Percentiles rank a stretch among this genome's conserved stretches.
These are phyloP conservation scores for Melanargia galathea DNA, from an alignment of 2,888 invertebrate species.

Conservation along the genomic window DNA sequence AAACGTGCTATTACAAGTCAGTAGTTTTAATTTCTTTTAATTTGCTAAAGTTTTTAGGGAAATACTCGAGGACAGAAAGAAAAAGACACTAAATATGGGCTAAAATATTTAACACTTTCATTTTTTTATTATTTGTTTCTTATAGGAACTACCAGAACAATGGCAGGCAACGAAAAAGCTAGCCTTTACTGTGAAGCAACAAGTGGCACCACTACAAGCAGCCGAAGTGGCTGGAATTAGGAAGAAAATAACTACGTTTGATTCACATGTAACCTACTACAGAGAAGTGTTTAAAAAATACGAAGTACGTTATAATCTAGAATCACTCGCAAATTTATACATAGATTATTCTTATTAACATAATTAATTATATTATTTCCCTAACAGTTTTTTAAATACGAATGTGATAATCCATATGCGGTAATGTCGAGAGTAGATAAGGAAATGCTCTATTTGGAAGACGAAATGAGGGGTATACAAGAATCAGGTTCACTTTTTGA, in stretches of 20 bases:
- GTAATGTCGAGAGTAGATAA: slow-evolving; percentile 89
- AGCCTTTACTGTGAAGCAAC: slow-evolving; percentile 94
- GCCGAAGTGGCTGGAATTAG: slow-evolving; percentile 95
- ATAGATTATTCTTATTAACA: not conserved
- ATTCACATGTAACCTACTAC: slow-evolving; percentile 90
- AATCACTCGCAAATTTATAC: not conserved
- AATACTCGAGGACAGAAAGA: not conserved
- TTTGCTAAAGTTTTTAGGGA: slow-evolving; percentile 6
- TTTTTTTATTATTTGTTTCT: slow-evolving; percentile 24
- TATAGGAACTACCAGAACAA: slow-evolving; percentile 95
- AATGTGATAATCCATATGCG: slow-evolving; percentile 88
- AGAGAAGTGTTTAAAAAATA: slow-evolving; percentile 93
- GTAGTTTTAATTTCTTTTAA: slow-evolving; percentile 5
- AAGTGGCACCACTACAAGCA: slow-evolving; percentile 96
- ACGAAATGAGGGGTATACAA: slow-evolving; percentile 92
- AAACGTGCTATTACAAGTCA: slow-evolving; percentile 91
- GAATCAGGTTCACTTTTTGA: slow-evolving; percentile 96
- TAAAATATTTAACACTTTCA: not conserved
- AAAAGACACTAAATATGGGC: not conserved
- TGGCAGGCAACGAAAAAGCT: slow-evolving; percentile 98
- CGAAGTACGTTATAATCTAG: slow-evolving; percentile 52
- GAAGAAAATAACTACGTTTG: slow-evolving; percentile 92
- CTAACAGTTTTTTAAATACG: slow-evolving; percentile 86
- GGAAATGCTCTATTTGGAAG: slow-evolving; percentile 90
- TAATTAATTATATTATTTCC: not conserved